phyloP scores from a whole-genome alignment of 2,797 vertebrate genomes.

The Xenops minutus region DNA sequence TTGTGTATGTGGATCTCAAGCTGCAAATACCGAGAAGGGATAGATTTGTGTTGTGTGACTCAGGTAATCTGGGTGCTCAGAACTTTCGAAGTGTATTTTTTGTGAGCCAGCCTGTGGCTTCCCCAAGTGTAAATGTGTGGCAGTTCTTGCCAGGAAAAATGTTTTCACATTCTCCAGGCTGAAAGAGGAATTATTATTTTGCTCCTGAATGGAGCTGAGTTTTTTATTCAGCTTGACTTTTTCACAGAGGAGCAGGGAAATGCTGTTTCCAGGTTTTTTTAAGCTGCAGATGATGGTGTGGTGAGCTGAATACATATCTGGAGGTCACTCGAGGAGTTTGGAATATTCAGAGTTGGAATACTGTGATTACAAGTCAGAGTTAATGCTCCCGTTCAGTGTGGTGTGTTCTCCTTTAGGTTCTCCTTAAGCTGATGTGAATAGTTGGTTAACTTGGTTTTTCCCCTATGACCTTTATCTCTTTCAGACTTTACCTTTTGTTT shows the following conservation, averaged over 20 bases:
- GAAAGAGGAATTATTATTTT: conserved; percentile 8
- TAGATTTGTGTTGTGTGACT: neutral
- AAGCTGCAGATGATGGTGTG: neutral
- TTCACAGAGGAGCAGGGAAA: neutral
- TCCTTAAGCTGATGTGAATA: neutral
- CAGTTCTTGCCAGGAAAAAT: conserved; percentile 39
- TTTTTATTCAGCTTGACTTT: neutral
- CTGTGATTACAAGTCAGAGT: neutral
- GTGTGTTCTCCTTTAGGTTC: neutral
- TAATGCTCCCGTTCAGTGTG: neutral
- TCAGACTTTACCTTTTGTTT: neutral
- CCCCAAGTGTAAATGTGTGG: neutral
- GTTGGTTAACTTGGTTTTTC: neutral
- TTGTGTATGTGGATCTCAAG: neutral
- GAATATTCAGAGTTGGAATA: neutral
- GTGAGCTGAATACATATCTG: neutral
- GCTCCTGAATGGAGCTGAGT: neutral
- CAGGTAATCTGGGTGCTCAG: neutral
- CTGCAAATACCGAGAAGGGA: neutral
- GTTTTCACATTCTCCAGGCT: conserved; percentile 9
- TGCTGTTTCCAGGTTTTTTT: neutral
- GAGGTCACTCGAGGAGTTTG: neutral
- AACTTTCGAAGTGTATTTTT: neutral
- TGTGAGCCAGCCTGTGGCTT: neutral
- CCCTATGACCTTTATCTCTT: neutral